Conservation (phyloP, 1,140 invertebrate species). For the Bursaphelenchus mucronatus region DNA sequence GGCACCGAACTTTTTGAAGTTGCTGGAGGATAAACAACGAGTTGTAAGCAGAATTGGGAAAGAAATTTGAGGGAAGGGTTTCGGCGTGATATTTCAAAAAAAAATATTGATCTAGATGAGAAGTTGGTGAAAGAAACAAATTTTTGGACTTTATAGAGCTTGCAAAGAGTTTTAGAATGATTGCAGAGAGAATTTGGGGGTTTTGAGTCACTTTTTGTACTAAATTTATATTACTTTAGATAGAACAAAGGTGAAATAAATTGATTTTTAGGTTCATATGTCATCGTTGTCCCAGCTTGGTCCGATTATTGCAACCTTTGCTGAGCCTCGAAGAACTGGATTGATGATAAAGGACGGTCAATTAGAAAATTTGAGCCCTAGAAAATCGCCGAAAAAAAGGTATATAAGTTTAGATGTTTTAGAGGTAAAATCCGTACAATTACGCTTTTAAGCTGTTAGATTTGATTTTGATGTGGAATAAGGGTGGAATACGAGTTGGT, state of each 20-base stretch:
- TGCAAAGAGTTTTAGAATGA: too few relatives aligned
- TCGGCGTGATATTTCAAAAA: too few relatives aligned
- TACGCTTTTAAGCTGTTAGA: too few relatives aligned
- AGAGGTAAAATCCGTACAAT: too few relatives aligned
- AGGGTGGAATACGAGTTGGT: too few relatives aligned
- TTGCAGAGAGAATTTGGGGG: neutral
- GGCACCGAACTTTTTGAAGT: conserved; percentile 23
- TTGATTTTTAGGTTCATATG: conserved; percentile 25
- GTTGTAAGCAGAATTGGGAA: too few relatives aligned
- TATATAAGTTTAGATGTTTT: too few relatives aligned
- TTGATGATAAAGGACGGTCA: conserved; percentile 15
- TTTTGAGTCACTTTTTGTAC: neutral
- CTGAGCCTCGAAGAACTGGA: conserved; percentile 24
- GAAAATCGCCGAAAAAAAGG: neutral
- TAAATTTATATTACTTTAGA: conserved; percentile 9
- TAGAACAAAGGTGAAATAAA: neutral
- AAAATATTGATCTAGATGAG: too few relatives aligned
- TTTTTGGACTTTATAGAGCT: too few relatives aligned
- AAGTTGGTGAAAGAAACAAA: too few relatives aligned
- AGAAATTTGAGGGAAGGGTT: too few relatives aligned
- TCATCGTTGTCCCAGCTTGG: conserved; percentile 22
- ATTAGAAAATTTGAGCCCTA: neutral
- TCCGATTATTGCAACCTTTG: conserved; percentile 37
- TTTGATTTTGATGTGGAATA: too few relatives aligned
- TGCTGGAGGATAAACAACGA: conserved; percentile 18